Evolutionary conservation across 2,113 vertebrate species (phyloP).

Genomic region (Xiphophorus hellerii): DNA sequence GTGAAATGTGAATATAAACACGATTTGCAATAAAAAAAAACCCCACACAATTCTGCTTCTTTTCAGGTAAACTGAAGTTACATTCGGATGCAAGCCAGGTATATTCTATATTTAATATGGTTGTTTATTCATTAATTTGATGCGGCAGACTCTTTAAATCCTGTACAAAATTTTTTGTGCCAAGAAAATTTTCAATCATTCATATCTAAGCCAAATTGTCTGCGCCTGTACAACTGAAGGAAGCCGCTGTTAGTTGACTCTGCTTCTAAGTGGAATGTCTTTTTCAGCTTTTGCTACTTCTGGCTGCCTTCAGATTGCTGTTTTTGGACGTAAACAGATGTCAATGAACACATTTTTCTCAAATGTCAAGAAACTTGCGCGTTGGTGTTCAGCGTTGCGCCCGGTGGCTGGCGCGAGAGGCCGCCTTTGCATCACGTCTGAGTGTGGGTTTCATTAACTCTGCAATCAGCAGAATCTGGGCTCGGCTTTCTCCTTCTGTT

Average conservation of each 20-base stretch:
- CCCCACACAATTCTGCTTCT: no score
- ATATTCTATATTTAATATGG: no score
- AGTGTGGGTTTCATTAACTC: slow-evolving; percentile 4
- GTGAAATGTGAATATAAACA: no score
- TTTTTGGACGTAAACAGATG: slow-evolving; percentile 51
- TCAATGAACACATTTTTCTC: slow-evolving; percentile 9
- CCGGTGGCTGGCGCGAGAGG: slow-evolving; percentile 5
- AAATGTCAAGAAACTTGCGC: slow-evolving; percentile 43
- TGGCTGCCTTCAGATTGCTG: slow-evolving; percentile 20
- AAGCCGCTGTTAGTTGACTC: slow-evolving; percentile 58
- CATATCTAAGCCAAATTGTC: no score
- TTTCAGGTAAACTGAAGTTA: no score
- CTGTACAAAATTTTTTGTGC: neutral
- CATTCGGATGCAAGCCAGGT: no score
- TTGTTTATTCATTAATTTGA: no score
- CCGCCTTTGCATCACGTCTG: slow-evolving; percentile 4
- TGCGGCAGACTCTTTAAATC: no score
- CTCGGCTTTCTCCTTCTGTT: no score
- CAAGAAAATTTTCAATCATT: neutral
- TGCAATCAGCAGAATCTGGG: slow-evolving; percentile 41
- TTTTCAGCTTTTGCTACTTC: slow-evolving; percentile 11
- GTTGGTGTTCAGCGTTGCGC: slow-evolving; percentile 50
- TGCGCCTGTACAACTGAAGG: slow-evolving; percentile 48
- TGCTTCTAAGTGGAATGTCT: slow-evolving; percentile 74
- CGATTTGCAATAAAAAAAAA: no score